phyloP scores from a whole-genome alignment of 2,888 invertebrate genomes.

The Stramonita haemastoma region DNA sequence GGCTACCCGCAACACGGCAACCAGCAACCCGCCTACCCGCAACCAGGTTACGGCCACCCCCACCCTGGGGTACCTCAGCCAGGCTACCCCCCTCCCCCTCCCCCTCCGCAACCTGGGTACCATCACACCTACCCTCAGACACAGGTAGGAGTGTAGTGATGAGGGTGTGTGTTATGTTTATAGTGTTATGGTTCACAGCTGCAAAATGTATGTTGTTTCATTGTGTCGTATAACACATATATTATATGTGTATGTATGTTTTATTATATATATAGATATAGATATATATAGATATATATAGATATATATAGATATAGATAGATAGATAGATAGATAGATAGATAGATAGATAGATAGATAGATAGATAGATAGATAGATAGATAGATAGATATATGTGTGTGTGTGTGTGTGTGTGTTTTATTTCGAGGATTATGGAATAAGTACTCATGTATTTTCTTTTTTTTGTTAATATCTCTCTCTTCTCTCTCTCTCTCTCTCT shows the following conservation, averaged over 20 bases:
- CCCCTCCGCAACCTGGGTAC: not conserved
- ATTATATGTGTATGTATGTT: too few relatives aligned
- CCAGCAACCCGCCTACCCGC: not conserved
- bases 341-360: conserved; percentile 1
- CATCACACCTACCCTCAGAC: not conserved
- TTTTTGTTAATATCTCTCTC: too few relatives aligned
- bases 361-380: not conserved
- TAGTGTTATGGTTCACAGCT: too few relatives aligned
- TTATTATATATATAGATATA: too few relatives aligned
- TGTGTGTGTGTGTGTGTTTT: too few relatives aligned
- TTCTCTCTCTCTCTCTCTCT: too few relatives aligned
- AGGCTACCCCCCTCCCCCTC: not conserved
- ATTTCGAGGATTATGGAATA: too few relatives aligned
- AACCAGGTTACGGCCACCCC: not conserved
- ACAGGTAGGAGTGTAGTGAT: not conserved
- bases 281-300: not conserved
- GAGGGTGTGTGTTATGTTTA: too few relatives aligned
- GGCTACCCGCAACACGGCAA: not conserved
- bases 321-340: conserved; percentile 1
- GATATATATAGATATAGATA: not conserved
- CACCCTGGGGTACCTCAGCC: not conserved
- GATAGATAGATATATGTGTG: not conserved
- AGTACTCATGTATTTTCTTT: too few relatives aligned
- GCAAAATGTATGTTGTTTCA: too few relatives aligned
- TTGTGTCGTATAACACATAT: too few relatives aligned